Evolutionary conservation across 2,113 vertebrate species (phyloP).

Genomic region (Tenebrosternarchus preto): DNA sequence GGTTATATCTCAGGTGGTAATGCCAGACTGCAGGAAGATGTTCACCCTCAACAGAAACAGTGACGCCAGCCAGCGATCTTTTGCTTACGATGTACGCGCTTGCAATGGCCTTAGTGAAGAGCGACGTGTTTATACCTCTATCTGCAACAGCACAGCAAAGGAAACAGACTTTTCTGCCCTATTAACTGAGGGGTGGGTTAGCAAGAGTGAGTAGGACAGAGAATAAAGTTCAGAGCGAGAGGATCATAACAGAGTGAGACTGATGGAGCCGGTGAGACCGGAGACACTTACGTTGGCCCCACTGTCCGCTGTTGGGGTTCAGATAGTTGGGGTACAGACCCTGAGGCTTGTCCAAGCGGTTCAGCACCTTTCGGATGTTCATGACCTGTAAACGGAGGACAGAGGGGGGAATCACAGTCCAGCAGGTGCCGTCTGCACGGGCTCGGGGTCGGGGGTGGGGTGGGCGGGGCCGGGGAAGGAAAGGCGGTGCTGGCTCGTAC

Average conservation of each 20-base stretch:
- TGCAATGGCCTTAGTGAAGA: too few relatives aligned
- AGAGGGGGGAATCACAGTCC: neutral
- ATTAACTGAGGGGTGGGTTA: neutral
- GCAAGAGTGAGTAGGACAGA: neutral
- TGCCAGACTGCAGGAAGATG: too few relatives aligned
- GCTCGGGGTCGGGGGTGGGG: too few relatives aligned
- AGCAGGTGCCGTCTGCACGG: neutral
- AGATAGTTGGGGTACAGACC: constrained; percentile 97
- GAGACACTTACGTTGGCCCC: constrained; percentile 94
- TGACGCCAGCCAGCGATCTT: too few relatives aligned
- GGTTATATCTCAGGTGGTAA: too few relatives aligned
- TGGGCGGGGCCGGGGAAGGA: constrained; percentile 8
- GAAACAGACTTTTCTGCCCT: too few relatives aligned
- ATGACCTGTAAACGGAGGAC: constrained; percentile 79
- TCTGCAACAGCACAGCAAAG: too few relatives aligned
- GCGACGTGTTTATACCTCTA: too few relatives aligned
- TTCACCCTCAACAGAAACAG: too few relatives aligned
- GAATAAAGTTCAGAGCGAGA: neutral
- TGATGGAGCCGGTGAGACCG: too few relatives aligned
- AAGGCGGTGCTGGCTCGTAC: constrained; percentile 66
- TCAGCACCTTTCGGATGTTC: constrained; percentile 94
- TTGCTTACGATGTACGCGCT: too few relatives aligned
- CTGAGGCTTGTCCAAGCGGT: constrained; percentile 91
- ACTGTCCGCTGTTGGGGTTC: constrained; percentile 97
- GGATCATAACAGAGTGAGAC: neutral